Conservation (phyloP, 2,888 invertebrate species). For the Cephonodes hylas region DNA sequence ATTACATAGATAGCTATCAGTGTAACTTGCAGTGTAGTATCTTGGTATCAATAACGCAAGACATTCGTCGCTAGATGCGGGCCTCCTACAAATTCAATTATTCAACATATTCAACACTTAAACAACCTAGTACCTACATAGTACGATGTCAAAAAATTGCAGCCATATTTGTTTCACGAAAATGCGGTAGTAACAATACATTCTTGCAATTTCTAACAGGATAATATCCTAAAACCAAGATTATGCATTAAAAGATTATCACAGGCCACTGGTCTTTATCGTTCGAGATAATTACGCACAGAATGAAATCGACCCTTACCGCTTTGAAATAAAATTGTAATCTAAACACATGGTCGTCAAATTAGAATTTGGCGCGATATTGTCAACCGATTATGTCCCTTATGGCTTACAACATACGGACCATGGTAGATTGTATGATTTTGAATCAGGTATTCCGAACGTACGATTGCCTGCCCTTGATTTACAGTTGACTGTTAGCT, state of each 20-base stretch:
- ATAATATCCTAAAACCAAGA: neutral
- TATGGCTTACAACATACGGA: neutral
- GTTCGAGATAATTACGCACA: neutral
- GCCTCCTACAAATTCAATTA: too few species aligned
- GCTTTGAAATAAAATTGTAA: neutral
- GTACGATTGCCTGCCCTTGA: conserved; percentile 6
- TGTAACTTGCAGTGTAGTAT: too few species aligned
- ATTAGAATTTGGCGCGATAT: neutral
- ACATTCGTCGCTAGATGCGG: too few species aligned
- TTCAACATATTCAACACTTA: too few species aligned
- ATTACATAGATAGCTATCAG: too few species aligned
- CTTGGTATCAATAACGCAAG: too few species aligned
- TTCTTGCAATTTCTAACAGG: neutral
- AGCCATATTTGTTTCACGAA: neutral
- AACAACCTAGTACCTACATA: too few species aligned
- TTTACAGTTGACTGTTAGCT: conserved; percentile 39
- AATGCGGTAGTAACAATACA: neutral
- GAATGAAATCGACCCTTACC: neutral
- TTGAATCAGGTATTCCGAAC: conserved; percentile 5
- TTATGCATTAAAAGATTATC: neutral
- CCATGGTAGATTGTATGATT: neutral
- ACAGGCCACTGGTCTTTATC: neutral
- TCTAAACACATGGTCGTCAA: neutral
- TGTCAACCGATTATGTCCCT: neutral
- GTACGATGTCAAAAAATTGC: too few species aligned